Percentiles rank a stretch among this genome's conserved stretches.
Conservation (phyloP, 2,113 vertebrate genomes). For the Gallinago paraguaiae region DNA sequence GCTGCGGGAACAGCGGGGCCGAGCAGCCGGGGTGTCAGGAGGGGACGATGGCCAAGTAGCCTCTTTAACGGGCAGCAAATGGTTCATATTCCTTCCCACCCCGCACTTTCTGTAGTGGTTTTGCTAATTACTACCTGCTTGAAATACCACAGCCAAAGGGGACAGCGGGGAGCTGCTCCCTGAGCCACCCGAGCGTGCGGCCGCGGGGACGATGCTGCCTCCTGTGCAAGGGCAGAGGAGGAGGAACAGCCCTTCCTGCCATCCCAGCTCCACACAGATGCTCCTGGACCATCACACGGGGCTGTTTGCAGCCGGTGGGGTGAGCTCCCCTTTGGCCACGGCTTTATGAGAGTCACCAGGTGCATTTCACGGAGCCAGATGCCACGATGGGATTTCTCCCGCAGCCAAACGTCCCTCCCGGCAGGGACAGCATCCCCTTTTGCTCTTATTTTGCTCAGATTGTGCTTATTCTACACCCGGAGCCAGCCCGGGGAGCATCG, state of each 20-base stretch:
- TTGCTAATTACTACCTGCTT: background rate
- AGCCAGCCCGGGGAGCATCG: background rate
- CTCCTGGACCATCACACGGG: background rate
- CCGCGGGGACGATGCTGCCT: fast-evolving
- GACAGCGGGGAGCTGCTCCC: background rate
- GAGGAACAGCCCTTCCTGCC: background rate
- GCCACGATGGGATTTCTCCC: background rate
- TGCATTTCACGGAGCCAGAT: fast-evolving
- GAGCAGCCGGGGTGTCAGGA: background rate
- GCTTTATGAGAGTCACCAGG: background rate
- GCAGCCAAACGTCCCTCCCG: background rate
- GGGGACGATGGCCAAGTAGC: background rate
- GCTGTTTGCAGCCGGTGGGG: fast-evolving
- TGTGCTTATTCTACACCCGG: background rate
- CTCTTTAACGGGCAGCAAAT: background rate
- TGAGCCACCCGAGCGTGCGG: fast-evolving
- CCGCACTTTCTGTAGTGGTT: fast-evolving
- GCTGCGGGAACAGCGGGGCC: background rate
- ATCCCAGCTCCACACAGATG: background rate
- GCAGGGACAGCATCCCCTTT: background rate
- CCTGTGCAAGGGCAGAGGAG: background rate
- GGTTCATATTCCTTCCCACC: background rate
- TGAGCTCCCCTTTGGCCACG: background rate
- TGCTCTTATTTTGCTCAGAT: background rate
- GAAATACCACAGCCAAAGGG: background rate